Evolutionary conservation across 2,888 invertebrate species (phyloP).

Genomic region (Axea sp.): DNA sequence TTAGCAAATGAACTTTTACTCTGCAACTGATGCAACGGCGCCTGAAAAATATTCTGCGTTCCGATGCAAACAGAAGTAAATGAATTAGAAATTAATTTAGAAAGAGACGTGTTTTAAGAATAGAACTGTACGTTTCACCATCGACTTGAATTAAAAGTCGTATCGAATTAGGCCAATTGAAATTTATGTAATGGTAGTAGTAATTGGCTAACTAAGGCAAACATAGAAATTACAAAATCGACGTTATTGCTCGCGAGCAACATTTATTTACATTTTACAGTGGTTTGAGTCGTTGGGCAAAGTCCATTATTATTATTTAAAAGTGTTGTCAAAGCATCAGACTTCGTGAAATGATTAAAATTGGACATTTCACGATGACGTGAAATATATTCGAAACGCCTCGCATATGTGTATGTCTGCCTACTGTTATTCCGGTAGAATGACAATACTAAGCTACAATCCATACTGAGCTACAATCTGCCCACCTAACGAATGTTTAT

Average conservation of each 20-base stretch:
- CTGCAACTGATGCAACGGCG: neutral
- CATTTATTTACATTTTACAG: no score
- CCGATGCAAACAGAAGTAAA: no score
- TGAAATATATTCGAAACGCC: constrained; percentile 9
- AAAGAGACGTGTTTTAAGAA: no score
- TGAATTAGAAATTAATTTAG: no score
- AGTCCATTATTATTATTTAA: neutral
- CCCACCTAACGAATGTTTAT: constrained; percentile 34
- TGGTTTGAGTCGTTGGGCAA: no score
- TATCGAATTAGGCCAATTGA: neutral
- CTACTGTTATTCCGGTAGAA: no score
- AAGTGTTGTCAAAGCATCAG: neutral
- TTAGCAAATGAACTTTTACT: neutral
- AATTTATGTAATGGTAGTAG: neutral
- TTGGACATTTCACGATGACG: constrained; percentile 5
- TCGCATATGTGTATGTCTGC: constrained; percentile 8
- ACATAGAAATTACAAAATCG: neutral
- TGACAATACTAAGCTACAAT: neutral
- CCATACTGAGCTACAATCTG: constrained; percentile 31
- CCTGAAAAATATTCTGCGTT: constrained; percentile 1
- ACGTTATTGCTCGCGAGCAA: no score
- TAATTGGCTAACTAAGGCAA: neutral
- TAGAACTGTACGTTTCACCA: no score
- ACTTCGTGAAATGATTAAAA: neutral
- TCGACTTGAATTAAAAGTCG: no score